phyloP scores from a whole-genome alignment of 1,140 invertebrate species.

The Schmidtea mediterranea region DNA sequence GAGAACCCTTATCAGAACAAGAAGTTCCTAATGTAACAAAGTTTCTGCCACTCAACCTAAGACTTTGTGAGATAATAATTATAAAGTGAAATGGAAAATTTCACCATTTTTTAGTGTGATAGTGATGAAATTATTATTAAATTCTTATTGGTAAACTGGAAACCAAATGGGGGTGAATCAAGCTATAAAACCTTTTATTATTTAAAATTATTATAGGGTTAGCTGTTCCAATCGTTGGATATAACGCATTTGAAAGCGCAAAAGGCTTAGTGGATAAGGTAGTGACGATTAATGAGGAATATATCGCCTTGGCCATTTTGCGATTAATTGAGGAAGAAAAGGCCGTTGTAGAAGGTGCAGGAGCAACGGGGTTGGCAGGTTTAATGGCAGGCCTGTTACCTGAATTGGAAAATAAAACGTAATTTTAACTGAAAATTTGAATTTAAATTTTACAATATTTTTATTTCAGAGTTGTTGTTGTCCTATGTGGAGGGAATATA shows the following conservation, averaged over 20 bases:
- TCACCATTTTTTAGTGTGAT: too few species aligned
- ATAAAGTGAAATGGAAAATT: too few species aligned
- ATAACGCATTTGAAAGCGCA: conserved; percentile 55
- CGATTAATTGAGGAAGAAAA: conserved; percentile 61
- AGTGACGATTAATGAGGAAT: conserved; percentile 25
- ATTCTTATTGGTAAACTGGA: too few species aligned
- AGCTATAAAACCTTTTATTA: too few species aligned
- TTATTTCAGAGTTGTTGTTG: conserved; percentile 43
- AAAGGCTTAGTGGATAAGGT: conserved; percentile 45
- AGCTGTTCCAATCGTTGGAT: conserved; percentile 59
- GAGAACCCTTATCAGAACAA: too few species aligned
- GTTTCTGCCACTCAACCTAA: too few species aligned
- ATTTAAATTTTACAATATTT: not conserved
- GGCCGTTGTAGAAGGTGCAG: conserved; percentile 64
- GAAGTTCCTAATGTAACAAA: too few species aligned
- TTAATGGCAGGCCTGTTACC: conserved; percentile 51
- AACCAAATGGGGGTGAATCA: too few species aligned
- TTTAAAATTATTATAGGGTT: conserved; percentile 20
- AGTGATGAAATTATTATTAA: too few species aligned
- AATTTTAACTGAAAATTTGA: conserved; percentile 8
- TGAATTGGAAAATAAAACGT: conserved; percentile 59
- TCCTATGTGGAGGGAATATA: conserved; percentile 66
- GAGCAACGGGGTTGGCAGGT: conserved; percentile 56
- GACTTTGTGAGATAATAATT: too few species aligned
- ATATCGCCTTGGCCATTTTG: conserved; percentile 58